phyloP scores from a whole-genome alignment of 1,140 invertebrate genomes.

The Cydia splendana region DNA sequence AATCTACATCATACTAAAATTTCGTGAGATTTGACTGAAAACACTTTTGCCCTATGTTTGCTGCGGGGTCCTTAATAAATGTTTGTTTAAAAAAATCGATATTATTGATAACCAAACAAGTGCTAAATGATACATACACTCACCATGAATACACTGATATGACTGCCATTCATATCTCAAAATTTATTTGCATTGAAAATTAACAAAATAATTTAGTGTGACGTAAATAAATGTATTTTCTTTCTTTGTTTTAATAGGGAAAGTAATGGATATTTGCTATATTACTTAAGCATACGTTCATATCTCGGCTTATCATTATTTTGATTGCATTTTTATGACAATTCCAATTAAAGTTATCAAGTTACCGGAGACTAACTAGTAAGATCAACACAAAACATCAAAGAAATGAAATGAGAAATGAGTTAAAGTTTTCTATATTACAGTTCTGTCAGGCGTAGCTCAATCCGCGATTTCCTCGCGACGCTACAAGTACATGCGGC shows the following conservation, averaged over 20 bases:
- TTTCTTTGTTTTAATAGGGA: too few species aligned
- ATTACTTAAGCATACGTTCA: not conserved
- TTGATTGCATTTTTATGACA: not conserved
- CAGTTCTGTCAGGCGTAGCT: too few species aligned
- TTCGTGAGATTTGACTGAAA: too few species aligned
- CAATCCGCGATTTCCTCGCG: too few species aligned
- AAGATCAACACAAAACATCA: not conserved
- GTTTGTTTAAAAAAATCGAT: too few species aligned
- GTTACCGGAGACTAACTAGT: not conserved
- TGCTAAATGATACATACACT: not conserved
- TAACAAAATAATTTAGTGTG: too few species aligned
- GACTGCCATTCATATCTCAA: slow-evolving; percentile 7
- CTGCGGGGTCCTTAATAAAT: not conserved
- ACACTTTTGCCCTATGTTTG: too few species aligned
- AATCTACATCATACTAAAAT: too few species aligned
- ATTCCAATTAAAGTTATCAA: slow-evolving; percentile 3
- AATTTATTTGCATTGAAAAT: not conserved
- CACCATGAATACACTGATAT: not conserved
- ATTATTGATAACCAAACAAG: too few species aligned
- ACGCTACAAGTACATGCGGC: too few species aligned
- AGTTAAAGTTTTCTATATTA: too few species aligned
- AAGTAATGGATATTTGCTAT: not conserved
- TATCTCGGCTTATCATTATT: not conserved
- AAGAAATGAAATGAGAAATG: not conserved
- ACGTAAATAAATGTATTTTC: too few species aligned